Evolutionary conservation across 2,888 invertebrate genomes (phyloP), one percentile per base, ranked within the genome.

Genomic region (Troides helena): DNA sequence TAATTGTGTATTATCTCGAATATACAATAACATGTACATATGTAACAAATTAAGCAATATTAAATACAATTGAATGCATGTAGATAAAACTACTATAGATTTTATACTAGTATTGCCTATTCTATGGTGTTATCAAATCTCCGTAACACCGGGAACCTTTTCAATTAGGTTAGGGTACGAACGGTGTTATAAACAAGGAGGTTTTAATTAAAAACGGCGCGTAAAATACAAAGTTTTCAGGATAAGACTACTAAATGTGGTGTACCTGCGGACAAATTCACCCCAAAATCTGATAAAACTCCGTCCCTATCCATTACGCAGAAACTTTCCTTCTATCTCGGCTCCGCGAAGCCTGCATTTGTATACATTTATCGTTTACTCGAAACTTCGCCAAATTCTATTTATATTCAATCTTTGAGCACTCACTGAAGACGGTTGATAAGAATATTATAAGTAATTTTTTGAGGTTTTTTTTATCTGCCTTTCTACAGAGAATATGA

Each of bases 281-380:
- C 69, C 69, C 30, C 72, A 67, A 76, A 78, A 81, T 81, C 80
- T 75, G 81, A 81, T 81, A 81, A 81, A 78, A 78, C 78, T 75
- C 74, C 62, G 72, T 69, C 77, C 76, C 82, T 80, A 84, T 84
- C 81, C 84, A 83, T 85, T 86, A 77, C 77, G 78, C 78, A 71
- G 71, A 76, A 86, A 86, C 82, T 87, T 85, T 81, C 70, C 81
- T 82, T 84, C 86, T 85, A 86, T 86, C 85, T 84, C 74, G 72
- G 69, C 75, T 74, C 72, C 69, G 74, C 72, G 73, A 78, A 76
- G 76, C 80, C 81, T 76, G 80, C 83, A 84, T 85, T 85, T 85
- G 83, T 84, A 80, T 81, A 83, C 53, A 53, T 81, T 84, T 84
- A 83, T 82, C 83, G 79, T 69, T 68, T 72, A 74, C 70, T 73